These are phyloP conservation scores for Harpalus rubripes DNA, from an alignment of 2,888 invertebrate species.

Conservation along the genomic window DNA sequence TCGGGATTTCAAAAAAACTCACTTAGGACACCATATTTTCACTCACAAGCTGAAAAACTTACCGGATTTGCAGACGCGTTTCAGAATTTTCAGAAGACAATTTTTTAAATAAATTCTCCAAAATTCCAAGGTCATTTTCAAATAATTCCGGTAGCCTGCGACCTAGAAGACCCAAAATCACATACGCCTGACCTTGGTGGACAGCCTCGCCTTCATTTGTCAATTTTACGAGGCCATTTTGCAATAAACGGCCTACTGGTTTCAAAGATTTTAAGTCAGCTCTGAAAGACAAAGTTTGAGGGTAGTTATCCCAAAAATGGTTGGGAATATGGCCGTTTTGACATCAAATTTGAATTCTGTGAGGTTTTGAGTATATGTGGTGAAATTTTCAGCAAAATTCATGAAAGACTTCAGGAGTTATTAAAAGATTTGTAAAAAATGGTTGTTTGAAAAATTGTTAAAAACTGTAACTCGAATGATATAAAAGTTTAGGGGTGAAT, in stretches of 20 bases:
- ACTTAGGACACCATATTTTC: neutral
- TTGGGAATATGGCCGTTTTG: too few relatives aligned
- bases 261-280: slow-evolving; percentile 82
- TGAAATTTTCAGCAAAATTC: too few relatives aligned
- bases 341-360: too few relatives aligned
- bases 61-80: slow-evolving; percentile 74
- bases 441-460: too few relatives aligned
- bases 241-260: slow-evolving; percentile 85
- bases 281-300: slow-evolving; percentile 75
- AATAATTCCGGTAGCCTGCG: slow-evolving; percentile 82
- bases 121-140: slow-evolving; percentile 82
- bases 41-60: neutral
- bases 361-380: too few relatives aligned
- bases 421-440: too few relatives aligned
- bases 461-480: too few relatives aligned
- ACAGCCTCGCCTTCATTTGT: slow-evolving; percentile 83
- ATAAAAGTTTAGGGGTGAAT: too few relatives aligned
- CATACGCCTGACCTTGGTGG: slow-evolving; percentile 85
- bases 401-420: too few relatives aligned
- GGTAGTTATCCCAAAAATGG: too few relatives aligned
- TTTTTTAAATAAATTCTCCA: slow-evolving; percentile 79
- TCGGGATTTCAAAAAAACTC: too few relatives aligned
- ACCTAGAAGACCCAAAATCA: slow-evolving; percentile 85
- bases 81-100: slow-evolving; percentile 77
- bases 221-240: slow-evolving; percentile 86